Evolutionary conservation across 30 jellyfish, hydroid and myxozoan genomes (phyloP), one percentile per base, ranked within the genome.

Genomic region (Chrysaora quinquecirrha): DNA sequence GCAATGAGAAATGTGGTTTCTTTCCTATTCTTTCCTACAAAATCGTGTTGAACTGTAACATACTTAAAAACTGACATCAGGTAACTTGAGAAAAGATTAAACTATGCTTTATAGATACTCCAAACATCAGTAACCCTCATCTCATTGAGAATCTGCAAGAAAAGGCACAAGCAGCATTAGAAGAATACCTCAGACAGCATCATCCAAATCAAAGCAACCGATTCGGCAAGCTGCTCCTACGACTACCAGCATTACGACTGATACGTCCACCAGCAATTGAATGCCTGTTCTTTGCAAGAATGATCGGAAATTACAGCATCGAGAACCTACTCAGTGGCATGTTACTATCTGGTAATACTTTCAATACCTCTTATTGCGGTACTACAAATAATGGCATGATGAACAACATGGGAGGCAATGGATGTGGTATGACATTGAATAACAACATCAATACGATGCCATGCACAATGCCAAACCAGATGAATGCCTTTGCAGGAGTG

Each of bases 131-230:
- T 67, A 94, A 94, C 78, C 91, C 99, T 11, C 89, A 95, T 34
- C 73, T 94, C 50, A 94, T 94, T 0, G 99, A 94, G 76, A 87
- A 88, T 64, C 71, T 94, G 43, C 99, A 94, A 84, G 99, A 94
- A 58, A 94, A 94, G 74, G 99, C 99, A 0, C 99, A 94, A 78
- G 85, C 96, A 0, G 99, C 97, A 25, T 75, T 94, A 7, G 99
- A 94, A 50, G 99, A 94, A 32, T 94, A 94, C 54, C 80, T 94
- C 1, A 76, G 99, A 28, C 99, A 94, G 79, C 96, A 92, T 34
- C 96, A 84, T 69, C 93, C 97, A 24, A 87, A 86, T 31, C 96
- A 87, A 38, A 30, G 89, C 0, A 87, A 84, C 33, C 76, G 99
- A 34, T 94, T 87, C 73, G 99, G 99, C 29, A 94, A 94, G 76